These are phyloP conservation scores for Muscidifurax raptorellus DNA, from an alignment of 1,140 invertebrate species.

Conservation along the genomic window DNA sequence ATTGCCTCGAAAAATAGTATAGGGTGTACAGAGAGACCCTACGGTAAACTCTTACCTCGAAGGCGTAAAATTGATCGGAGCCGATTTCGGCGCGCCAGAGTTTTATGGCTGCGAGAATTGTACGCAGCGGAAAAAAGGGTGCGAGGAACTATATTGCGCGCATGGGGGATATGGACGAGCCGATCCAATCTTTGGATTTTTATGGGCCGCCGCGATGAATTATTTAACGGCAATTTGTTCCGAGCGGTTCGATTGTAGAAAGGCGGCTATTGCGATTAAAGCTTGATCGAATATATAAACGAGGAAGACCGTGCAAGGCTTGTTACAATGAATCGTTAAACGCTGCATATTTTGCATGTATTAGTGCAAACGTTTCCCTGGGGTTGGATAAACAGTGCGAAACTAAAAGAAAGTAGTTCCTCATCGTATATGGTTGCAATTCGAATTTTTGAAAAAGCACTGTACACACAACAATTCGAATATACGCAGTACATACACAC, in stretches of 20 bases:
- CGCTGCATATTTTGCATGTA: background rate
- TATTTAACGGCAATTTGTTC: background rate
- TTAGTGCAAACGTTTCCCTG: too few relatives aligned
- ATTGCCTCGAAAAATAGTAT: too few relatives aligned
- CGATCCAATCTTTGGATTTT: background rate
- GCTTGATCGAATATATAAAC: background rate
- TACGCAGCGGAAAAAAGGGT: background rate
- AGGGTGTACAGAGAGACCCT: background rate
- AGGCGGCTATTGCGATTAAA: background rate
- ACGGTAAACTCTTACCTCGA: constrained; percentile 4
- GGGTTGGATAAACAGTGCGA: too few relatives aligned
- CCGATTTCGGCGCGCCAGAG: background rate
- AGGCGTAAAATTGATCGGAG: constrained; percentile 12
- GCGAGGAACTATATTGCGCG: background rate
- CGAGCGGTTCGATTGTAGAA: background rate
- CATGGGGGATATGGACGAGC: background rate
- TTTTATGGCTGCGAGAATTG: background rate
- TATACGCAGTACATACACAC: background rate
- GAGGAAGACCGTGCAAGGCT: background rate
- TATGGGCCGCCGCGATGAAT: background rate
- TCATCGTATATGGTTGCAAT: too few relatives aligned
- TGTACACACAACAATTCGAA: background rate
- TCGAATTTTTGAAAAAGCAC: background rate
- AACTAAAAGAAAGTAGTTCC: background rate
- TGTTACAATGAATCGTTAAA: constrained; percentile 1